Conservation (phyloP, 2,888 invertebrate genomes). For the Drosophila birchii region DNA sequence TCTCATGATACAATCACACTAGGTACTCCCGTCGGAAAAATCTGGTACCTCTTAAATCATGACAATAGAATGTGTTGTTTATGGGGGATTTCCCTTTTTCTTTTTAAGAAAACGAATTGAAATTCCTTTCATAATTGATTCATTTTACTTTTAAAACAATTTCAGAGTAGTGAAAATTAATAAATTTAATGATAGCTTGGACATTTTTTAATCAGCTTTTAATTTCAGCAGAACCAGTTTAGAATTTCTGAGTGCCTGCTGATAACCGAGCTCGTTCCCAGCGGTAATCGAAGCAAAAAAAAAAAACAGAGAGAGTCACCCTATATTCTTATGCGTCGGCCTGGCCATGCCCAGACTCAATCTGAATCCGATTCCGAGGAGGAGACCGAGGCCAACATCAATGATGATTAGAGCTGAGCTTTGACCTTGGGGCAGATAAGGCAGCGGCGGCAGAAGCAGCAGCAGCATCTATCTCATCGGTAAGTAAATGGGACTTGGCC, state of each 20-base stretch:
- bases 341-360: slow-evolving; percentile 9
- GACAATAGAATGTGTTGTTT: no score
- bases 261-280: background rate
- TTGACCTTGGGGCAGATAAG: slow-evolving; percentile 45
- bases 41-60: no score
- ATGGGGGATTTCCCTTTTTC: no score
- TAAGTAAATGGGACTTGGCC: background rate
- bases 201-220: background rate
- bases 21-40: no score
- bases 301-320: background rate
- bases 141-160: no score
- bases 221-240: background rate
- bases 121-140: no score
- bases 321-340: slow-evolving; percentile 1
- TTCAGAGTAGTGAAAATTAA: background rate
- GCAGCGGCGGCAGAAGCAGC: background rate
- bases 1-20: no score
- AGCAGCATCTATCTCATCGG: background rate
- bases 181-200: background rate
- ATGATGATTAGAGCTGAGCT: slow-evolving; percentile 22
- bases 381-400: slow-evolving; percentile 2
- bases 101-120: no score
- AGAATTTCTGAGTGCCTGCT: background rate
- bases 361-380: background rate
- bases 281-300: no score